phyloP scores from a whole-genome alignment of 2,888 invertebrate species.

The Diarsia mendica region DNA sequence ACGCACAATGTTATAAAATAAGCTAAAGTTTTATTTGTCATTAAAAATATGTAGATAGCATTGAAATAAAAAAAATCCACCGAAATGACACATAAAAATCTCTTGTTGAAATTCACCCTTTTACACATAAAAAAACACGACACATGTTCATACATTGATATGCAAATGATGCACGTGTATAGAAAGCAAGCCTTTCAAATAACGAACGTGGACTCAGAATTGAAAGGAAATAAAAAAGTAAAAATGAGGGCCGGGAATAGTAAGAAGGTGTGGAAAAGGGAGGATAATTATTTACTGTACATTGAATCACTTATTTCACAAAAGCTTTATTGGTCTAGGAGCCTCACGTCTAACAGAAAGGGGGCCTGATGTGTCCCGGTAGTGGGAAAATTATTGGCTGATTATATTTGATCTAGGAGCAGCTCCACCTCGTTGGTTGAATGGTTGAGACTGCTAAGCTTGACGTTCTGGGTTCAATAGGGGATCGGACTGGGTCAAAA shows the following conservation, averaged over 20 bases:
- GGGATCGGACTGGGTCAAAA: too few relatives aligned
- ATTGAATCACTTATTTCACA: background rate
- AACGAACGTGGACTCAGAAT: constrained; percentile 12
- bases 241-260: constrained; percentile 1
- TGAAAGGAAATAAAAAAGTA: constrained; percentile 27
- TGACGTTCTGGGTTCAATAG: too few relatives aligned
- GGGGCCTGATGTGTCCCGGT: background rate
- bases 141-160: constrained; percentile 56
- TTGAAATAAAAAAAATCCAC: too few relatives aligned
- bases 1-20: too few relatives aligned
- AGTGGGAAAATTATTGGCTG: background rate
- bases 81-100: too few relatives aligned
- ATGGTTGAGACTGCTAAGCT: too few relatives aligned
- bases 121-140: constrained; percentile 18
- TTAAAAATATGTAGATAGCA: too few relatives aligned
- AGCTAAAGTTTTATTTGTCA: too few relatives aligned
- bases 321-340: background rate
- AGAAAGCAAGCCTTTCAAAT: constrained; percentile 40
- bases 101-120: too few relatives aligned
- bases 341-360: background rate
- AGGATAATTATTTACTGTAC: background rate
- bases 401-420: background rate
- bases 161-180: constrained; percentile 52
- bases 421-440: too few relatives aligned
- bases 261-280: constrained; percentile 7